Base-by-base conservation (phyloP, 2,113 vertebrate genomes). In the Cathartes aura region DNA sequence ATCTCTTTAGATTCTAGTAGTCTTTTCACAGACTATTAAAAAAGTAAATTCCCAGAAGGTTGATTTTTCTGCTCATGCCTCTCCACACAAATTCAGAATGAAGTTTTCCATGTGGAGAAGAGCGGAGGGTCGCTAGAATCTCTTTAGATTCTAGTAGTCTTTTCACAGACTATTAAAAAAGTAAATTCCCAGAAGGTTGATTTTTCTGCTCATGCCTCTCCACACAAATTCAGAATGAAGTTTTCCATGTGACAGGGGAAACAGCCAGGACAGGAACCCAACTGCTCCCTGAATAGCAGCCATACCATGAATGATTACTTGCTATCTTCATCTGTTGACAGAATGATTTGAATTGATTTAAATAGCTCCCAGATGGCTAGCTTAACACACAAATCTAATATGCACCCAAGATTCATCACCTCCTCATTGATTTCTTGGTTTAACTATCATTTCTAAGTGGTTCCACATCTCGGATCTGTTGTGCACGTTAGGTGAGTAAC, bases 1-100 rank as follows among this genome's bases (percentile, higher is more conserved):
- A 79, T 38, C 38, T 38, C 38, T 38, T 38, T 38, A 45, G 42
- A 14, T 38, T 86, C 18, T 66, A 80, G 15, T 12, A 88, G 79
- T 53, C 72, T 95, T 95, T 95, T 75, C 86, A 95, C 80, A 84
- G 60, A 48, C 42, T 60, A 48, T 52, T 75, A 75, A 94, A 92
- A 66, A 56, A 92, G 48, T 72, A 60, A 71, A 59, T 64, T 96
- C 86, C 52, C 80, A 81, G 36, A 60, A 85, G 52, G 17, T 0
- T 75, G 21, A 52, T 42, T 27, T 86, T 90, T 95, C 81, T 91
- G 45, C 17, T 92, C 27, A 45, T 82, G 76, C 8, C 11, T 81
- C 50, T 92, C 72, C 64, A 59, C 21, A 29, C 19, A 84, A 89
- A 92, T 68, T 87, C 52, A 82, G 43, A 87, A 84, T 59, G 8